These are phyloP conservation scores for Caenorhabditis elegans DNA, from an alignment of 1,140 invertebrate species.

Conservation along the genomic window DNA sequence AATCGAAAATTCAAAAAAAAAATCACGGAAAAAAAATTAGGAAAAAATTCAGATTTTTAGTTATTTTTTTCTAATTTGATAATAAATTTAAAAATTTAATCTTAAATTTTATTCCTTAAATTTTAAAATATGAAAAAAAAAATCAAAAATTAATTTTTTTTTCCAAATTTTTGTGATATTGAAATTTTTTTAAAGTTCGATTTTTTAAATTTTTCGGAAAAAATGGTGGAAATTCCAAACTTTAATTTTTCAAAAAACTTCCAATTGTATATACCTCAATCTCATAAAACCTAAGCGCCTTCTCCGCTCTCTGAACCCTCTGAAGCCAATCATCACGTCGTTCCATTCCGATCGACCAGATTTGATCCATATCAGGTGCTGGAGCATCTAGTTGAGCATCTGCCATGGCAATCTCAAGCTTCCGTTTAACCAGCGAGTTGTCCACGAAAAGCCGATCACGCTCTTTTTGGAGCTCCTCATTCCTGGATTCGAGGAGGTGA, in stretches of 20 bases:
- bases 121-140: too few relatives aligned
- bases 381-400: background rate
- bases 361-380: background rate
- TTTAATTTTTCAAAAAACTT: background rate
- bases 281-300: background rate
- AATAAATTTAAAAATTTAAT: too few relatives aligned
- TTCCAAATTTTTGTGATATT: too few relatives aligned
- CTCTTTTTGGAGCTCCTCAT: background rate
- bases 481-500: background rate
- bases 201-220: too few relatives aligned
- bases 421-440: background rate
- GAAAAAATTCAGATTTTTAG: too few relatives aligned
- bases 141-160: too few relatives aligned
- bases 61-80: too few relatives aligned
- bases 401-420: background rate
- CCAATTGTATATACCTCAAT: background rate
- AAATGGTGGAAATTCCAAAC: too few relatives aligned
- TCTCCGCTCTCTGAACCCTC: background rate
- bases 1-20: too few relatives aligned
- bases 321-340: background rate
- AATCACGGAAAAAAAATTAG: too few relatives aligned
- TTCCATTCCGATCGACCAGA: conserved; percentile 1
- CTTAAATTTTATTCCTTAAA: too few relatives aligned
- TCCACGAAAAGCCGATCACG: background rate
- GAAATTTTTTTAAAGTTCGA: too few relatives aligned